A percentile compares a stretch with the other conserved stretches of the same genome.
These are phyloP conservation scores for Aythya baeri DNA, from an alignment of 2,113 vertebrate species.

Conservation along the genomic window DNA sequence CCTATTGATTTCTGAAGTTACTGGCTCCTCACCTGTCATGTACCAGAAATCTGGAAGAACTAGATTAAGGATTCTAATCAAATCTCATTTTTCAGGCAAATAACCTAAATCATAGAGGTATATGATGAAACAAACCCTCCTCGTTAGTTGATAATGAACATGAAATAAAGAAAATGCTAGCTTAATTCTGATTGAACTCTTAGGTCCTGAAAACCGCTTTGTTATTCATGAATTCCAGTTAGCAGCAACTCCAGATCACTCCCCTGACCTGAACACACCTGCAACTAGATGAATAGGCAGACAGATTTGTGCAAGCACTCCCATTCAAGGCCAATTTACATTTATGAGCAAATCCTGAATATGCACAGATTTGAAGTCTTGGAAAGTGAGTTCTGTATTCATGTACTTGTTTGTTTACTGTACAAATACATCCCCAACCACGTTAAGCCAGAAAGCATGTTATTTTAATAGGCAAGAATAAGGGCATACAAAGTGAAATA, in stretches of 20 bases:
- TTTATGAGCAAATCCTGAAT: not conserved
- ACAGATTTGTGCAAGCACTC: not conserved
- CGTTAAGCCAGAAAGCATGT: not conserved
- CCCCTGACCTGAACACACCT: not conserved
- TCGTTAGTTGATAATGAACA: not conserved
- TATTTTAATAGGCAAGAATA: conserved; percentile 1
- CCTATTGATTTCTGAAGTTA: not conserved
- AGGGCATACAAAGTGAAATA: not conserved
- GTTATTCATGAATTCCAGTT: not conserved
- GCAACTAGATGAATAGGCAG: not conserved
- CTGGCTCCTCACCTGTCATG: not conserved
- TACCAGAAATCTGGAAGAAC: not conserved
- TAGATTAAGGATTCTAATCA: not conserved
- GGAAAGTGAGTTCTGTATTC: not conserved
- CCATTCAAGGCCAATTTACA: not conserved
- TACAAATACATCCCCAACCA: not conserved
- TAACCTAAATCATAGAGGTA: not conserved
- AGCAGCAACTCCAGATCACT: not conserved
- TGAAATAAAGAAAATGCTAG: not conserved
- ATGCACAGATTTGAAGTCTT: not conserved
- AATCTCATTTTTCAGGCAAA: not conserved
- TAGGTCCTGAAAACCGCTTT: not conserved
- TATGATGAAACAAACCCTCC: not conserved
- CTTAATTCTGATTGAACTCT: not conserved
- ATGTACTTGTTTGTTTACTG: not conserved